Evolutionary conservation across 1,140 invertebrate species (phyloP).

Genomic region (Belonocnema kinseyi): DNA sequence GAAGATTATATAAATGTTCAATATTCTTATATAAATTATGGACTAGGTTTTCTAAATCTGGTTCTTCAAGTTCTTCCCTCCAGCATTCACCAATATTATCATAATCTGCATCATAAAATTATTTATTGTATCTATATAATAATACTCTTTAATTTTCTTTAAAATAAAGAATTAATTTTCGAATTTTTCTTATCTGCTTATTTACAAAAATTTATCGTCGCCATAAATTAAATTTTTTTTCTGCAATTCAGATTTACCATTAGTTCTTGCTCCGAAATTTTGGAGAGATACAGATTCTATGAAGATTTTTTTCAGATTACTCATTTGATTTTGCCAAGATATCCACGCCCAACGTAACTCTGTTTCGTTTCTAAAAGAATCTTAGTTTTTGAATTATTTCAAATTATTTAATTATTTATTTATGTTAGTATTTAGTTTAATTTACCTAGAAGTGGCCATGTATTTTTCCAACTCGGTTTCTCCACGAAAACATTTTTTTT

Average conservation of each 20-base stretch:
- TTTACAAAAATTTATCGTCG: too few relatives aligned
- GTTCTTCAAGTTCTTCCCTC: slow-evolving; percentile 79
- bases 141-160: too few relatives aligned
- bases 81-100: slow-evolving; percentile 78
- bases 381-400: neutral
- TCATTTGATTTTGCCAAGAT: slow-evolving; percentile 52
- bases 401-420: neutral
- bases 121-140: too few relatives aligned
- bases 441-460: neutral
- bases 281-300: slow-evolving; percentile 39
- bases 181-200: too few relatives aligned
- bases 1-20: slow-evolving; percentile 80
- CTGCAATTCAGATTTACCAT: slow-evolving; percentile 21
- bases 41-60: slow-evolving; percentile 74
- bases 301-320: slow-evolving; percentile 74
- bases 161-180: too few relatives aligned
- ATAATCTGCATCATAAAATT: slow-evolving; percentile 72
- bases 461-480: neutral
- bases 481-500: neutral
- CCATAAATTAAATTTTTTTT: too few relatives aligned
- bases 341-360: slow-evolving; percentile 71
- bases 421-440: neutral
- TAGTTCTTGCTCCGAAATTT: slow-evolving; percentile 40
- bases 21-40: slow-evolving; percentile 78
- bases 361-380: slow-evolving; percentile 52